Percentiles rank a stretch among this genome's conserved stretches.
These are phyloP conservation scores for Wasmannia auropunctata DNA, from an alignment of 1,140 invertebrate species.

Conservation along the genomic window DNA sequence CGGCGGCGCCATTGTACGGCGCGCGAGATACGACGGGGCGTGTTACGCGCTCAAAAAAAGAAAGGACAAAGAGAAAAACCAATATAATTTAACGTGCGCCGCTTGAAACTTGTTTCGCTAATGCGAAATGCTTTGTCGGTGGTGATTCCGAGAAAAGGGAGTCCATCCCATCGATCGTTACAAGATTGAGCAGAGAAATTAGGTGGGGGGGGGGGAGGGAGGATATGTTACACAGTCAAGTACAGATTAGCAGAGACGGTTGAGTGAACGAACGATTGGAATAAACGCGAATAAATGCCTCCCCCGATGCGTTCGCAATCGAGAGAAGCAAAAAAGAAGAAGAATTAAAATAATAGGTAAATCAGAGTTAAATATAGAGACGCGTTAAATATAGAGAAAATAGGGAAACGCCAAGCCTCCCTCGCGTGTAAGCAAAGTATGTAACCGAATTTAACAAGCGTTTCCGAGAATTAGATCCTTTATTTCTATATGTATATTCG, in stretches of 20 bases:
- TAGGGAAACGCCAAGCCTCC: not conserved
- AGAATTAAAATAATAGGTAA: not conserved
- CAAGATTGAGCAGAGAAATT: not conserved
- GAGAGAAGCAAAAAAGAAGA: too few species aligned
- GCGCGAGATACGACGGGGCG: not conserved
- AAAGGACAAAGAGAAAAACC: not conserved
- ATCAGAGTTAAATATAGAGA: not conserved
- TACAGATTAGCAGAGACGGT: not conserved
- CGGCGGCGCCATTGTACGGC: conserved; percentile 36
- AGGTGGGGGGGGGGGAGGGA: too few species aligned
- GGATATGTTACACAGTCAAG: not conserved
- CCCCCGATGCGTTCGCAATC: too few species aligned
- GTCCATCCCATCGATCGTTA: not conserved
- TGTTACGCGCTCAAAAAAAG: conserved; percentile 26
- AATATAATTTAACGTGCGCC: conserved; percentile 44
- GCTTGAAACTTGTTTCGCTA: conserved; percentile 34
- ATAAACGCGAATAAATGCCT: not conserved
- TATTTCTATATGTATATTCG: conserved; percentile 35
- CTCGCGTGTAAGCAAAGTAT: not conserved
- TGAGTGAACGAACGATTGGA: not conserved
- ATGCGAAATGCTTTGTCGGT: not conserved
- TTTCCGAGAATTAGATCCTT: not conserved
- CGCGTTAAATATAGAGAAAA: too few species aligned
- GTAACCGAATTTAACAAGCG: not conserved
- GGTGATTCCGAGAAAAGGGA: not conserved